Evolutionary conservation across 2,888 invertebrate species (phyloP), one percentile per base, ranked within the genome.

Genomic region (Cerceris ruficornis): DNA sequence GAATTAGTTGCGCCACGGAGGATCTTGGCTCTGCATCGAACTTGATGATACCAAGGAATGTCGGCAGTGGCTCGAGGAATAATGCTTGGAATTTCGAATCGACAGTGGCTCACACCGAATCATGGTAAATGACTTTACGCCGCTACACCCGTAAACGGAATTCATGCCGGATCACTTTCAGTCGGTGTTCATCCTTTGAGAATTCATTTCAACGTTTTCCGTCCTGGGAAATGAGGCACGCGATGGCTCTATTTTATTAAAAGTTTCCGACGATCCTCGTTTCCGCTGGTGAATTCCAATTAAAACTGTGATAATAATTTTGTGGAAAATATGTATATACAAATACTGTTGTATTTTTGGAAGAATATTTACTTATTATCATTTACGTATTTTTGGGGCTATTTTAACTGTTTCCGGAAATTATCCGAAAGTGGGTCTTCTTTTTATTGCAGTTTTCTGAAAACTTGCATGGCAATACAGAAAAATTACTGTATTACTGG

Each of bases 101-200:
- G 60, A 71, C 77, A 69, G 61, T 73, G 58, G 75, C 61, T 52
- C 58, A 58, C 57, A 52, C 52, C 64, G 73, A 69, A 80, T 75
- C 80, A 64, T 76, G 71, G 64, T 69, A 59, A 68, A 80, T 74
- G 77, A 84, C 79, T 84, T 81, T 71, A 64, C 65, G 42, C 61
- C 57, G 62, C 28, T 55, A 41, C 49, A 58, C 28, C 69, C 43
- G 49, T 64, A 55, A 14, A 49, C 54, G 54, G 46, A 75, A 82
- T 75, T 49, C 58, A 49, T 14, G 74, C 41, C 49, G 46, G 15
- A 68, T 68, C 64, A 41, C 61, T 66, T 71, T 66, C 64, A 71
- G 60, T 49, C 49, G 70, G 59, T 70, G 69, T 69, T 58, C 64
- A 69, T 67, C 69, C 15, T 15, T 57, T 57, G 6, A 41, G 58